phyloP scores from a whole-genome alignment of 1,140 invertebrate species.

The Drosophila micromelanica region DNA sequence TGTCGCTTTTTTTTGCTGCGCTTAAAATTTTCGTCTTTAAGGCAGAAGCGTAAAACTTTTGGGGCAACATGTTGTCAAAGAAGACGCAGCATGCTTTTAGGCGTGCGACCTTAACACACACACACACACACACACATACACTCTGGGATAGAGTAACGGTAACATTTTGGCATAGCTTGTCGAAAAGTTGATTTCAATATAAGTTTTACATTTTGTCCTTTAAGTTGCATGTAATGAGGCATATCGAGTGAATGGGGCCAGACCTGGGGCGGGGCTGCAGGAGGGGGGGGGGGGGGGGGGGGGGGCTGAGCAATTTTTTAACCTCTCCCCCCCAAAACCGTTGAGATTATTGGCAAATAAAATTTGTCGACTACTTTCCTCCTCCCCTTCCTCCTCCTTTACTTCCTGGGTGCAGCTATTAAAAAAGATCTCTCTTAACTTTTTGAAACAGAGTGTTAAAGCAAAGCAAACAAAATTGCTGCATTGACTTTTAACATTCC shows the following conservation, averaged over 20 bases:
- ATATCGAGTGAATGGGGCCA: not conserved
- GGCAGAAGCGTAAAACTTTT: conserved; percentile 38
- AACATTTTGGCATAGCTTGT: conserved; percentile 38
- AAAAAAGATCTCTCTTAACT: too few relatives aligned
- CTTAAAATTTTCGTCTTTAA: conserved; percentile 43
- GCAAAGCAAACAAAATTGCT: too few relatives aligned
- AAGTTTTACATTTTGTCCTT: conserved; percentile 57
- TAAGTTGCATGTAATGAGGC: conserved; percentile 46
- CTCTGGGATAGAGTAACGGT: not conserved
- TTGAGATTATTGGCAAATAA: conserved; percentile 13
- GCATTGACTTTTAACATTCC: too few relatives aligned
- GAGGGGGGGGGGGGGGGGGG: too few relatives aligned
- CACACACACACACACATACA: not conserved
- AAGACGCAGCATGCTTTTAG: conserved; percentile 41
- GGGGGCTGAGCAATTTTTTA: too few relatives aligned
- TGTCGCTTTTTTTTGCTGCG: conserved; percentile 5
- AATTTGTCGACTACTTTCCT: not conserved
- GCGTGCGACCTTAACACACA: conserved; percentile 29
- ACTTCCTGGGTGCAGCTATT: too few relatives aligned
- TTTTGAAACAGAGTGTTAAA: too few relatives aligned
- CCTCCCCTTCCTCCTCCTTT: too few relatives aligned
- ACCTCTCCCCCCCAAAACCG: too few relatives aligned
- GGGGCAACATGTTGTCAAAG: conserved; percentile 51
- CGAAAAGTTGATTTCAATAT: conserved; percentile 62
- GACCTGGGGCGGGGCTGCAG: too few relatives aligned